Base-by-base conservation (phyloP, 2,888 invertebrate species). In the Philopedon plagiatum region DNA sequence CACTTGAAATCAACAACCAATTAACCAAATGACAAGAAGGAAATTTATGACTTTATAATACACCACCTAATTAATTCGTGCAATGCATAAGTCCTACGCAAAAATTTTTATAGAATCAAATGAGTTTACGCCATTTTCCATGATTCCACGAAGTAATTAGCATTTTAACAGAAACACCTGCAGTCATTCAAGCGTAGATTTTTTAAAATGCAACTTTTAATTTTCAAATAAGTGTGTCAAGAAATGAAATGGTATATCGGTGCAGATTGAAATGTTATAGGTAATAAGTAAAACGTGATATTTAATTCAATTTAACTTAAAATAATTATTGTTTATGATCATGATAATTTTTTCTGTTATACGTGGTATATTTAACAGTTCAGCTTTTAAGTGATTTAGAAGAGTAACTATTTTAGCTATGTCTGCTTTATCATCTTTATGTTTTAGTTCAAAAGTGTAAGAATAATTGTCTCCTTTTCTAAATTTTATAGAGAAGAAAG, bases 141-240 rank as follows among this genome's bases (percentile, higher is more conserved):
- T 46, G 70, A 63, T 63, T 70, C 70, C 74, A 74, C 63, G 74
- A 75, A 75, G 68, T 65, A 74, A 77, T 78, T 77, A 76, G 60
- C 77, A 78, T 78, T 73, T 74, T 76, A 76, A 77, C 75, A 73
- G 62, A 77, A 77, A 78, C 78, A 78, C 78, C 78, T 78, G 78
- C 74, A 69, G 71, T 74, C 72, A 72, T 74, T 75, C 74, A 75
- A 76, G 73, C 76, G 77, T 73, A 62, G 70, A 68, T 74, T 75
- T 75, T 61, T 57, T 21, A 5, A 37, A 15, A n/a, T 37, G 44
- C 4, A 41, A 54, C 19, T 66, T 46, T 39, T 39, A 51, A 49
- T 67, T 60, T 67, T 51, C 9, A 34, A 58, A 44, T 67, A 67
- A 39, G 51, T 60, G 21, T 67, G 67, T 60, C 67, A 54, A 54